These are phyloP conservation scores for Nemopilema nomurai DNA, from an alignment of 30 jellyfish, hydroid and myxozoan genomes.

Conservation along the genomic window DNA sequence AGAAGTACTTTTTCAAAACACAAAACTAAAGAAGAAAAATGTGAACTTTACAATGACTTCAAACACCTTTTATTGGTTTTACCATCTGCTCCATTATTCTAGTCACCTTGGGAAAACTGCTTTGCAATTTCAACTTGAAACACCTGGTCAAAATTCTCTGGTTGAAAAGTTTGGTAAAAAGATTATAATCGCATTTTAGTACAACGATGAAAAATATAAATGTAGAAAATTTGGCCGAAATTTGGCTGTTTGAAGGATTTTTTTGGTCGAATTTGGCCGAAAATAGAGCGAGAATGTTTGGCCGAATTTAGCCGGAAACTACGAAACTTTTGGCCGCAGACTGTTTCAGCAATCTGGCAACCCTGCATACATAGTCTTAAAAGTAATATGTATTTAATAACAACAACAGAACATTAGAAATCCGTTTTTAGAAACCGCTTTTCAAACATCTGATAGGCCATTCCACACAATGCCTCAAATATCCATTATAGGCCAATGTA, in stretches of 20 bases:
- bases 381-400: too few species aligned
- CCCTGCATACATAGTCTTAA: constrained; percentile 2
- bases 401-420: too few species aligned
- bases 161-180: not conserved
- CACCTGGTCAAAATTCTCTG: constrained; percentile 1
- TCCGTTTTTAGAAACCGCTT: too few species aligned
- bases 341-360: constrained; percentile 22
- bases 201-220: not conserved
- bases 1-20: not conserved
- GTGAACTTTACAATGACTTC: constrained; percentile 6
- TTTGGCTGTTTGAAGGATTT: constrained; percentile 12
- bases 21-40: not conserved
- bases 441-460: too few species aligned
- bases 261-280: constrained; percentile 4
- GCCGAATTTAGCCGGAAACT: constrained; percentile 9
- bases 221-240: constrained; percentile 12
- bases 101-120: constrained; percentile 16
- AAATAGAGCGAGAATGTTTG: not conserved
- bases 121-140: not conserved
- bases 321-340: constrained; percentile 21
- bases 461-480: too few species aligned
- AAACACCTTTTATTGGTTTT: constrained; percentile 13
- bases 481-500: too few species aligned
- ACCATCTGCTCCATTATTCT: not conserved
- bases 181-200: not conserved